phyloP scores from a whole-genome alignment of 2,888 invertebrate genomes.

The Timandra comae region DNA sequence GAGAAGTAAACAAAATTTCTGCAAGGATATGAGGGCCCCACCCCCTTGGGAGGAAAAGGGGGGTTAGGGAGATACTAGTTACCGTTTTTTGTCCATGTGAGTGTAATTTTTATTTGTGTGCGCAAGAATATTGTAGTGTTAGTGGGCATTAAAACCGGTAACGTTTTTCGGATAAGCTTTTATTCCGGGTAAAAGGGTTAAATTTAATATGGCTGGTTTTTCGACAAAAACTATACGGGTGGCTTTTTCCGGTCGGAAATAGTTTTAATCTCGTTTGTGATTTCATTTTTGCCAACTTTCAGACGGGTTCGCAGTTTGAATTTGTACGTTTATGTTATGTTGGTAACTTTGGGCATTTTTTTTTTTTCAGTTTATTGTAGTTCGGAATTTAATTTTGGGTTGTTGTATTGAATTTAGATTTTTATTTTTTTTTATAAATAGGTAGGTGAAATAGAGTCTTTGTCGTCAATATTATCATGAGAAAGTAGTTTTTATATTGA shows the following conservation, averaged over 20 bases:
- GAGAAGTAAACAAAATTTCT: slow-evolving; percentile 76
- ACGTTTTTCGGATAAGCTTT: slow-evolving; percentile 50
- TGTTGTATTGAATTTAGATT: too few relatives aligned
- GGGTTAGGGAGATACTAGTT: slow-evolving; percentile 43
- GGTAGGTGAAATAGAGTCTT: too few relatives aligned
- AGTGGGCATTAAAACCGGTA: slow-evolving; percentile 25
- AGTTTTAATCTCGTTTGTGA: slow-evolving; percentile 23
- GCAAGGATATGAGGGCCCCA: slow-evolving; percentile 66
- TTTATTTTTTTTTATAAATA: too few relatives aligned
- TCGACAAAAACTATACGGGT: slow-evolving; percentile 33
- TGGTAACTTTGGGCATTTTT: not conserved
- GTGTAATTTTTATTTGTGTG: slow-evolving; percentile 59
- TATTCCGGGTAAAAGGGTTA: slow-evolving; percentile 40
- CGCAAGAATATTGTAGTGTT: slow-evolving; percentile 22
- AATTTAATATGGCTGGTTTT: slow-evolving; percentile 41
- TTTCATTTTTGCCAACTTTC: slow-evolving; percentile 18
- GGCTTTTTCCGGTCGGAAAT: slow-evolving; percentile 11
- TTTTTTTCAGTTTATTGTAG: too few relatives aligned
- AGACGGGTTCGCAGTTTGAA: slow-evolving; percentile 7
- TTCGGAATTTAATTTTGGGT: too few relatives aligned
- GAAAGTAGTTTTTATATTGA: too few relatives aligned
- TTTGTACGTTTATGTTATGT: not conserved
- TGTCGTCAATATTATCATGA: too few relatives aligned
- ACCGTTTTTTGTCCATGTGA: slow-evolving; percentile 68
- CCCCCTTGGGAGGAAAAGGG: slow-evolving; percentile 23